phyloP scores from a whole-genome alignment of 1,140 invertebrate genomes.

The Drosophila parvula region DNA sequence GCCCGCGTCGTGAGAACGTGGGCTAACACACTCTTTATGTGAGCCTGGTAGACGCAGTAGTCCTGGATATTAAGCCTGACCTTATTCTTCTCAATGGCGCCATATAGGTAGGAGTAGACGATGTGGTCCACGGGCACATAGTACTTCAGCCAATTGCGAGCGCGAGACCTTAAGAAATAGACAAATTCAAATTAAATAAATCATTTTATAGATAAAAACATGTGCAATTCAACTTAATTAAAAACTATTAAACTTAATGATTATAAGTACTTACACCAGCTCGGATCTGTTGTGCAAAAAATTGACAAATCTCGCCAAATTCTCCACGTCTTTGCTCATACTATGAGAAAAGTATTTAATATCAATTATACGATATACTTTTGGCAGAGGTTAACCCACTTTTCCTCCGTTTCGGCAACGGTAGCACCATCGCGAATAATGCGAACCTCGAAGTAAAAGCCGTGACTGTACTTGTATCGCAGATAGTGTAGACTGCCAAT shows the following conservation, averaged over 20 bases:
- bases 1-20: constrained; percentile 55
- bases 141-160: constrained; percentile 71
- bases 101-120: constrained; percentile 72
- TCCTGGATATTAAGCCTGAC: constrained; percentile 69
- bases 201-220: too few relatives aligned
- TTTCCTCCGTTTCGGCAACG: constrained; percentile 55
- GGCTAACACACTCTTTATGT: constrained; percentile 52
- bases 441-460: constrained; percentile 73
- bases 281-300: constrained; percentile 73
- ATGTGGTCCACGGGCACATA: constrained; percentile 73
- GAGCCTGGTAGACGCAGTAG: constrained; percentile 70
- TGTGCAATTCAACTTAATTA: too few relatives aligned
- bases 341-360: constrained; percentile 20
- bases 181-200: neutral
- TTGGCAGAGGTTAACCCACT: constrained; percentile 43
- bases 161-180: constrained; percentile 25
- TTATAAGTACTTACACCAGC: constrained; percentile 59
- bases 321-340: constrained; percentile 69
- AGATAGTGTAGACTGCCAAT: constrained; percentile 85
- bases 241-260: neutral
- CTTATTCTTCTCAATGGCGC: constrained; percentile 74
- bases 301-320: constrained; percentile 65
- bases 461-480: constrained; percentile 69
- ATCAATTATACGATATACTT: neutral
- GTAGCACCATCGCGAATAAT: constrained; percentile 64